Base-by-base conservation (phyloP, 2,888 invertebrate genomes). In the Philereme vetulata region DNA sequence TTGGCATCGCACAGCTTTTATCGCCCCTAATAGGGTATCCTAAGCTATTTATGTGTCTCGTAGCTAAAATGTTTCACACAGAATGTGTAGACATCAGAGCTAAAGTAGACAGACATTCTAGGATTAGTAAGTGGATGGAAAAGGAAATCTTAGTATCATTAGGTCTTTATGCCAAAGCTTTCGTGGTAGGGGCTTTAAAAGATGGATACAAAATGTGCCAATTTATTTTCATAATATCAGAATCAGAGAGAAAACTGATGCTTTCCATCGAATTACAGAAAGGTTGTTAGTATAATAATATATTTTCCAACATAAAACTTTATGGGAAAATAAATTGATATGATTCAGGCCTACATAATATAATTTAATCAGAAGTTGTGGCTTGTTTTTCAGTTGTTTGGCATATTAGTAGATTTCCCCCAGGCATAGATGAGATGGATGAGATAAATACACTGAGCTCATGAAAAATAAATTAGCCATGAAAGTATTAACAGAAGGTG, bases 361-460 rank as follows among this genome's bases (percentile, higher is more conserved):
- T 67, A 64, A 64, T 65, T 53, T 52, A 33, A 62, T 62, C 47
- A 51, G 46, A 57, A 53, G 53, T 59, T 64, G 58, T 66, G 64
- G 68, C 75, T 78, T 77, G 72, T 76, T 74, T 76, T 72, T 66
- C 75, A 74, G 70, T 80, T 81, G 76, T 81, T 78, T 74, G 67
- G 70, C 65, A 77, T 80, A 74, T 78, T 74, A 70, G 70, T 70
- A 72, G 76, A 81, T 81, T 81, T 80, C 81, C 78, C 77, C 52
- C 66, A 81, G 80, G 82, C 77, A 72, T 78, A 65, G 61, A 65
- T 49, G 65, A 81, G 78, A 82, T 76, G 70, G 76, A 82, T 80
- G 70, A 75, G 70, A 72, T 77, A 68, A 77, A 74, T 68, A 73
- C 74, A 76, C 67, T 74, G 70, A 75, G 76, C 70, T 54, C 69